Conservation (phyloP, 1,140 invertebrate genomes). For the Potamilus streckersoni region DNA sequence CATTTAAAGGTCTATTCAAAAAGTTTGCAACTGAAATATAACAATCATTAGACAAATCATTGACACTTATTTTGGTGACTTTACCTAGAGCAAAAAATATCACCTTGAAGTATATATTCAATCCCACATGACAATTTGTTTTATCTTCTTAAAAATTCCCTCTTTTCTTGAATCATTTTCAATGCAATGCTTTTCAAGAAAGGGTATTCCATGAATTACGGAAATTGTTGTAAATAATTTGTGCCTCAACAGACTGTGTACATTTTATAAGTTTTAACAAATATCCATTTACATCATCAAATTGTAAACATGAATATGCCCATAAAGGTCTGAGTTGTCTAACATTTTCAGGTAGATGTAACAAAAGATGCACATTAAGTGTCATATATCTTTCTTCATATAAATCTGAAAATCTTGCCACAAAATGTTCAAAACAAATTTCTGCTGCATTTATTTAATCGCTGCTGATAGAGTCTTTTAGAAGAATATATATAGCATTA, state of each 20-base stretch:
- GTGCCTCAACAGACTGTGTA: slow-evolving; percentile 27
- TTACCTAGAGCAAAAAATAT: too few relatives aligned
- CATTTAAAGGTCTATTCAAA: too few relatives aligned
- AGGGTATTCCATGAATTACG: too few relatives aligned
- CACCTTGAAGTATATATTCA: too few relatives aligned
- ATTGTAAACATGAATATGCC: slow-evolving; percentile 30
- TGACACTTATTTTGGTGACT: too few relatives aligned
- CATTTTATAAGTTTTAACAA: slow-evolving; percentile 25
- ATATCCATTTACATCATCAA: slow-evolving; percentile 27
- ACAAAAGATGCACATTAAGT: slow-evolving; percentile 4
- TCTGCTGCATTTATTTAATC: not conserved
- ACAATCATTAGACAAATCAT: too few relatives aligned
- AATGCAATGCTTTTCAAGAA: too few relatives aligned
- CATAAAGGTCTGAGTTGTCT: slow-evolving; percentile 6
- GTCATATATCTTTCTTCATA: slow-evolving; percentile 11
- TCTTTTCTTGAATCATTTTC: too few relatives aligned
- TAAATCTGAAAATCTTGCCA: not conserved
- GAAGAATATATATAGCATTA: not conserved
- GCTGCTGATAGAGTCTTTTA: not conserved
- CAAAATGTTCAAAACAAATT: not conserved
- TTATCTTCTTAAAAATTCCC: too few relatives aligned
- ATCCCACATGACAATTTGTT: too few relatives aligned
- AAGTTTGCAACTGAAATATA: too few relatives aligned
- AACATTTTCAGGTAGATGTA: slow-evolving; percentile 4
- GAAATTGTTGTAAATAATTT: slow-evolving; percentile 4